phyloP scores from a whole-genome alignment of 2,113 vertebrate genomes.

The Osmerus mordax region DNA sequence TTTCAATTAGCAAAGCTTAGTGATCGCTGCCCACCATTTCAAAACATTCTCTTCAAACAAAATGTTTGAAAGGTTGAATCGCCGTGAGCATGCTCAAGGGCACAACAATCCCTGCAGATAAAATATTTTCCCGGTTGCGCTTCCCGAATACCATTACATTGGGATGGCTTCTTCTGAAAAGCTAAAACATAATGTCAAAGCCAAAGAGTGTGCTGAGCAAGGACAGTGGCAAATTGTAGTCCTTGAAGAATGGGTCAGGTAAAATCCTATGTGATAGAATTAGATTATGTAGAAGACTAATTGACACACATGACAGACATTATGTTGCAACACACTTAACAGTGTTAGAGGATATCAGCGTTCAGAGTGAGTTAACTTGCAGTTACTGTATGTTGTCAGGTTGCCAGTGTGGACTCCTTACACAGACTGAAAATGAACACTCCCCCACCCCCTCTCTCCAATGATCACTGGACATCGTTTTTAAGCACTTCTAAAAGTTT shows the following conservation, averaged over 20 bases:
- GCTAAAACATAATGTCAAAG: background rate
- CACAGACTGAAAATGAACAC: no score
- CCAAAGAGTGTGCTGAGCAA: background rate
- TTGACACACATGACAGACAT: background rate
- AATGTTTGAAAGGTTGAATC: no score
- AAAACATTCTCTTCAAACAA: background rate
- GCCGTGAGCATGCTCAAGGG: background rate
- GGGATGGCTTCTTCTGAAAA: background rate
- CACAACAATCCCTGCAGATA: background rate
- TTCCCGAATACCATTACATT: background rate
- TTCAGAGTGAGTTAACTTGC: no score
- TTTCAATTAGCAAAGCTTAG: background rate
- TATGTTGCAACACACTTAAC: background rate
- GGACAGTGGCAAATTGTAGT: conserved; percentile 3
- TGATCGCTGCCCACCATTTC: background rate
- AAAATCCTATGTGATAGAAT: conserved; percentile 9
- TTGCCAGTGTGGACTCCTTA: no score
- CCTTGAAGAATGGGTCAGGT: conserved; percentile 18
- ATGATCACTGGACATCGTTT: background rate
- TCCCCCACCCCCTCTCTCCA: no score
- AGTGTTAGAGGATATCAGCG: no score
- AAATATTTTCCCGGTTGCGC: background rate
- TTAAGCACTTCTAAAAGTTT: background rate
- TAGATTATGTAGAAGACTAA: background rate
- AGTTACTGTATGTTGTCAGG: no score